Percentiles rank a stretch among this genome's conserved stretches.
Conservation (phyloP, 2,888 invertebrate genomes). For the Empis stercorea region DNA sequence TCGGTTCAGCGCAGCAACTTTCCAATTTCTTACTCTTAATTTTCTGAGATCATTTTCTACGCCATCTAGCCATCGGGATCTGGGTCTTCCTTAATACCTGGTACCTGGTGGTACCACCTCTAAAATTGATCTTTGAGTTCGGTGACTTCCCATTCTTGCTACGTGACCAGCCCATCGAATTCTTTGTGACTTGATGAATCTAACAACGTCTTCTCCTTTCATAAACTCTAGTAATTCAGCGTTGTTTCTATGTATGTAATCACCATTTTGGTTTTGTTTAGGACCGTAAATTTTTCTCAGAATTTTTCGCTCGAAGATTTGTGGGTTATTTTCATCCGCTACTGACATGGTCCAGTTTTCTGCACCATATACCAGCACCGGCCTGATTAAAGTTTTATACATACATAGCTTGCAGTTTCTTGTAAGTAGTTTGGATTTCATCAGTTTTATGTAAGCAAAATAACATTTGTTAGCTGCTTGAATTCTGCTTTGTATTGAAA, state of each 20-base stretch:
- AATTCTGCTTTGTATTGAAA: background rate
- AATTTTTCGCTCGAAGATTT: background rate
- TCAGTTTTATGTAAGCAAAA: background rate
- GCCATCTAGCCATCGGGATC: background rate
- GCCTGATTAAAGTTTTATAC: background rate
- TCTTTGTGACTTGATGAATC: background rate
- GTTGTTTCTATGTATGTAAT: background rate
- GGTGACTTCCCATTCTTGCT: background rate
- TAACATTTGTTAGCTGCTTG: background rate
- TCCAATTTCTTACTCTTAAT: too few relatives aligned
- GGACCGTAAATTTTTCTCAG: background rate
- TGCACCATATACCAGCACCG: background rate
- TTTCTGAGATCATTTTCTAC: too few relatives aligned
- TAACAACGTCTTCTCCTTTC: background rate
- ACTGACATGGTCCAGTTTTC: background rate
- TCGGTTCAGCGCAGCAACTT: background rate
- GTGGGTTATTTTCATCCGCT: background rate
- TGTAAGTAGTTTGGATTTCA: background rate
- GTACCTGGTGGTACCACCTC: background rate
- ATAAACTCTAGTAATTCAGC: background rate
- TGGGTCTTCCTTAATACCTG: background rate
- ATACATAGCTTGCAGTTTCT: background rate
- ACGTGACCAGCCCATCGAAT: background rate
- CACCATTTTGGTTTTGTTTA: background rate
- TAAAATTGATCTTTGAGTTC: background rate